A percentile compares a stretch with the other conserved stretches of the same genome.
phyloP scores from a whole-genome alignment of 2,797 vertebrate species.

The Coregonus ussuriensis region DNA sequence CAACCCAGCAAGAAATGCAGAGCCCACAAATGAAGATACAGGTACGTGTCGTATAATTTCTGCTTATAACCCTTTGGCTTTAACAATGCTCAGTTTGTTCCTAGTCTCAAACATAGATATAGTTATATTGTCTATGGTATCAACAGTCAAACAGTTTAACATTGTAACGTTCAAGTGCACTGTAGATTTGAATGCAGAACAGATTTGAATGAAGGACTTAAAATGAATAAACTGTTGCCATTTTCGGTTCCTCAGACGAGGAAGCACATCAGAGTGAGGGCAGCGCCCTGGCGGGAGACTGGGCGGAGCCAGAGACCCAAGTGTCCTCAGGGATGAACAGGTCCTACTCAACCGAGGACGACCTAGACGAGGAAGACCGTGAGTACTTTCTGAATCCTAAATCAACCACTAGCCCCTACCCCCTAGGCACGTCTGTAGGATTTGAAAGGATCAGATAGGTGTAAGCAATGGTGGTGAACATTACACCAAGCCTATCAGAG shows the following conservation, averaged over 20 bases:
- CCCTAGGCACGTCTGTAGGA: not conserved
- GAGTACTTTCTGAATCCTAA: conserved; percentile 40
- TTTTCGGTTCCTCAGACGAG: conserved; percentile 58
- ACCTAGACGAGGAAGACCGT: conserved; percentile 75
- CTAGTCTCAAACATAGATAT: too few relatives aligned
- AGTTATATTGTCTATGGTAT: not conserved
- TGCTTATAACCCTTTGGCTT: not conserved
- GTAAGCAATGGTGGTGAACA: too few relatives aligned
- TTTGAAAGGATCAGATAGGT: too few relatives aligned
- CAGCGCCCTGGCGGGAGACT: conserved; percentile 14
- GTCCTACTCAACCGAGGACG: conserved; percentile 58
- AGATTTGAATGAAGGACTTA: not conserved
- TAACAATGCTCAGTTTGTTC: not conserved
- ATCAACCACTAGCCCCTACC: too few relatives aligned
- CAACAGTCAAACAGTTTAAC: not conserved
- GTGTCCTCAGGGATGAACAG: conserved; percentile 21
- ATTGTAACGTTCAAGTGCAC: not conserved
- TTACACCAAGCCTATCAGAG: too few relatives aligned
- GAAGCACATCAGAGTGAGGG: conserved; percentile 56
- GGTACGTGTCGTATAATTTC: conserved; percentile 55
- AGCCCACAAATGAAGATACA: conserved; percentile 55
- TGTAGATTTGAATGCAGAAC: not conserved
- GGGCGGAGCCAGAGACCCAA: conserved; percentile 54
- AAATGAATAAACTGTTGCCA: not conserved
- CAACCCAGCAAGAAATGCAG: conserved; percentile 68